phyloP scores from a whole-genome alignment of 1,140 invertebrate species.

The Sarcophaga peregrina region DNA sequence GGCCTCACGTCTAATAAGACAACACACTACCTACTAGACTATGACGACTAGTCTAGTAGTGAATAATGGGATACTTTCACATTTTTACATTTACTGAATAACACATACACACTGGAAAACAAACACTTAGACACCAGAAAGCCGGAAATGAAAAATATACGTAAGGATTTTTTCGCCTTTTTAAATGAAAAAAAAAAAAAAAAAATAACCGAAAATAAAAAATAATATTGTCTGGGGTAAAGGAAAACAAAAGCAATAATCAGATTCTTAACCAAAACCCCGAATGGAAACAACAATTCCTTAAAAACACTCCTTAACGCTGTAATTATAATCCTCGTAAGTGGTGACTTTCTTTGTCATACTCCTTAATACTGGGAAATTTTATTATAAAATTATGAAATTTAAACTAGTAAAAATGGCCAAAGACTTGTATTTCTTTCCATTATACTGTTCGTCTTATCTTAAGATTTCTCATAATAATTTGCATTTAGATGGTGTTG shows the following conservation, averaged over 20 bases:
- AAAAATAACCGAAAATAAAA: no score
- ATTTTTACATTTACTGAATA: no score
- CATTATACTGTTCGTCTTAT: background rate
- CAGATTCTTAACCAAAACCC: no score
- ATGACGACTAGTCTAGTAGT: no score
- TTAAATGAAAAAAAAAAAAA: no score
- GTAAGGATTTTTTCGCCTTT: background rate
- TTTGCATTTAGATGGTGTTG: constrained; percentile 15
- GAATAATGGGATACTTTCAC: no score
- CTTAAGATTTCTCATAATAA: constrained; percentile 15
- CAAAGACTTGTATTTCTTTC: background rate
- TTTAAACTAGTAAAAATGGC: constrained; percentile 5
- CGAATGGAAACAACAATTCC: no score
- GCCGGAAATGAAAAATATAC: background rate
- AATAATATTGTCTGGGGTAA: no score
- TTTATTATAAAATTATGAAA: constrained; percentile 12
- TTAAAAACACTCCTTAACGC: background rate
- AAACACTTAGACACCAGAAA: constrained; percentile 3
- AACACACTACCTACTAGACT: no score
- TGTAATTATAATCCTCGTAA: background rate
- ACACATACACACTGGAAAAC: background rate
- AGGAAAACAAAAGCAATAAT: no score
- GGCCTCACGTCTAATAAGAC: no score
- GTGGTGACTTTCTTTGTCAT: background rate
- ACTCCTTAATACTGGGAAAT: background rate